These are phyloP conservation scores for Oenanthe melanoleuca DNA, from an alignment of 2,113 vertebrate genomes.

Conservation along the genomic window DNA sequence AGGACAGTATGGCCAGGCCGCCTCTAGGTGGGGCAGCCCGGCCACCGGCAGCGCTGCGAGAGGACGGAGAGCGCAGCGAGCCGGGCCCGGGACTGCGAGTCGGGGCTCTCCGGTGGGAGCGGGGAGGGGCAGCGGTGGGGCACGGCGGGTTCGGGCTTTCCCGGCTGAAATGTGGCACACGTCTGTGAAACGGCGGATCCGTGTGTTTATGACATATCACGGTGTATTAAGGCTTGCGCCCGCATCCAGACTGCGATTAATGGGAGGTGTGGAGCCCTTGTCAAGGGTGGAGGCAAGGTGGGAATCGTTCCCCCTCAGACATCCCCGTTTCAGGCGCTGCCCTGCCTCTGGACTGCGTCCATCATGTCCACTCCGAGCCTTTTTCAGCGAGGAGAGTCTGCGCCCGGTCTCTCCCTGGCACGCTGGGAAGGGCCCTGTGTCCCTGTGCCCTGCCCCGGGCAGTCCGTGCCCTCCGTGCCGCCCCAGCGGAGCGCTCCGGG, in stretches of 20 bases:
- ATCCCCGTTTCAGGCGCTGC: background rate
- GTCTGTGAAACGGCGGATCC: background rate
- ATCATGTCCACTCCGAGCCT: background rate
- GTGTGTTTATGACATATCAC: rapidly evolving
- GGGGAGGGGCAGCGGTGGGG: background rate
- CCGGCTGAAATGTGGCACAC: background rate
- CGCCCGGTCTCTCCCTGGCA: background rate
- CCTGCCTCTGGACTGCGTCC: background rate
- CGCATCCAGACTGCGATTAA: background rate
- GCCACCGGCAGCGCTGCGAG: background rate
- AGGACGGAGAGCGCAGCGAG: background rate
- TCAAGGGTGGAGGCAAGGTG: background rate
- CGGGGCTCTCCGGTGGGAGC: background rate
- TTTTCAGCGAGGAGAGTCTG: background rate
- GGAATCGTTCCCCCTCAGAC: background rate
- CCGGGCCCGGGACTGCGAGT: background rate
- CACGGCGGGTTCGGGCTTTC: background rate
- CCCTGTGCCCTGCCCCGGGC: background rate
- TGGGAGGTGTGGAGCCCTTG: background rate
- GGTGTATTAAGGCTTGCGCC: rapidly evolving
- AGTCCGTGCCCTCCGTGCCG: background rate
- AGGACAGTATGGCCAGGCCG: background rate
- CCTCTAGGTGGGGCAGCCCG: conserved; percentile 49
- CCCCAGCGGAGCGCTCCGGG: background rate
- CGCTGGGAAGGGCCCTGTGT: background rate